phyloP scores from a whole-genome alignment of 2,888 invertebrate genomes.

The Drosophila greeni region DNA sequence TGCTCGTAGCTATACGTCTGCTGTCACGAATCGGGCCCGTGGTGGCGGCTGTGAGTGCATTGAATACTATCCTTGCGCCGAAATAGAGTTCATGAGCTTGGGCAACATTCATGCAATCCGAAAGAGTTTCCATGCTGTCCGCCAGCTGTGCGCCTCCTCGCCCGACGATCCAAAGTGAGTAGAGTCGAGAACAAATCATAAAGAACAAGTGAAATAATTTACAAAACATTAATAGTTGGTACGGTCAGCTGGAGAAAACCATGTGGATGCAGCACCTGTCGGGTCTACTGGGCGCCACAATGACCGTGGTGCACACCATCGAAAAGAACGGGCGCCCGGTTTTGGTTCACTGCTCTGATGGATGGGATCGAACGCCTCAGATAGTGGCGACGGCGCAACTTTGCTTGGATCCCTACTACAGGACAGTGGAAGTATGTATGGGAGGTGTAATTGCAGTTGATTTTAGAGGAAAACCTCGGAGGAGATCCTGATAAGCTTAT shows the following conservation, averaged over 20 bases:
- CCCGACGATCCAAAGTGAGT: constrained; percentile 88
- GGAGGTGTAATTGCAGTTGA: background rate
- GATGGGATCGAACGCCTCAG: constrained; percentile 99
- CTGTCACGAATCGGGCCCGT: constrained; percentile 96
- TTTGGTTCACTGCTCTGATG: constrained; percentile 98
- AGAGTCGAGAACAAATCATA: background rate
- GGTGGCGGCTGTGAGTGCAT: constrained; percentile 98
- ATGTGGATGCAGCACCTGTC: constrained; percentile 95
- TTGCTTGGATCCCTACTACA: constrained; percentile 94
- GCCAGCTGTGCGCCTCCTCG: constrained; percentile 88
- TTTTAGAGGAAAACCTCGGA: background rate
- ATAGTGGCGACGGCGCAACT: constrained; percentile 95
- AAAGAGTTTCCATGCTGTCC: constrained; percentile 92
- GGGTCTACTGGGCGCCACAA: constrained; percentile 89
- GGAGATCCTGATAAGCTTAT: background rate
- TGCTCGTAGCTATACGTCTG: constrained; percentile 96
- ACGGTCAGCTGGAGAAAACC: constrained; percentile 91
- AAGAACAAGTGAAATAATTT: background rate
- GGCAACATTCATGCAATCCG: constrained; percentile 98
- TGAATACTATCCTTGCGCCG: constrained; percentile 96
- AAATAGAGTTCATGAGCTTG: constrained; percentile 97
- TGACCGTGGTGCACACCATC: constrained; percentile 88
- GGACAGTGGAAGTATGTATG: constrained; percentile 88
- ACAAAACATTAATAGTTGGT: constrained; percentile 85
- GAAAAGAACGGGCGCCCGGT: constrained; percentile 91